phyloP scores from a whole-genome alignment of 2,888 invertebrate genomes.

The Lamproptera curius region DNA sequence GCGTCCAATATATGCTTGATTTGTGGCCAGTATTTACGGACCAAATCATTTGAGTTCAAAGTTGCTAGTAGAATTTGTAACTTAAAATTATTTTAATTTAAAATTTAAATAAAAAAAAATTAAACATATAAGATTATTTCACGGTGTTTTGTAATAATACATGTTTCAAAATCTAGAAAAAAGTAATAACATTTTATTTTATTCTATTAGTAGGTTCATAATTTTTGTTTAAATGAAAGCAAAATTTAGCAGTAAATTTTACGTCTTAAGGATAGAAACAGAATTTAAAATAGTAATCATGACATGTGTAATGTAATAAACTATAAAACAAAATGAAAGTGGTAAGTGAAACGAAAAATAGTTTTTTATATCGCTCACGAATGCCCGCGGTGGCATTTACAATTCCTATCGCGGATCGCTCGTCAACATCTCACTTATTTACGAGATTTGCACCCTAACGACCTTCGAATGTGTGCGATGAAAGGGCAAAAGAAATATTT shows the following conservation, averaged over 20 bases:
- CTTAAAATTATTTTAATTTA: neutral
- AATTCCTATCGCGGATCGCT: conserved; percentile 55
- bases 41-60: neutral
- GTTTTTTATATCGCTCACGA: conserved; percentile 14
- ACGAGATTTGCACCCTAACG: conserved; percentile 57
- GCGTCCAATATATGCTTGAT: conserved; percentile 4
- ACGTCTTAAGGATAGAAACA: too few species aligned
- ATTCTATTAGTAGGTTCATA: conserved; percentile 20
- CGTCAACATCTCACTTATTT: conserved; percentile 73
- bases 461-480: conserved; percentile 40
- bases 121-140: neutral
- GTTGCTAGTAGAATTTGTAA: neutral
- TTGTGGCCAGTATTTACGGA: neutral
- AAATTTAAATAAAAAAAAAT: too few species aligned
- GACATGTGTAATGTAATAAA: too few species aligned
- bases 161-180: too few species aligned
- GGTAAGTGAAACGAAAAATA: too few species aligned
- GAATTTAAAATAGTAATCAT: too few species aligned
- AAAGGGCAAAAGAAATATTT: conserved; percentile 3
- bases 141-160: too few species aligned
- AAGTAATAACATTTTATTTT: neutral
- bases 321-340: too few species aligned
- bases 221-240: too few species aligned
- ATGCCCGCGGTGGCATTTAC: conserved; percentile 39
- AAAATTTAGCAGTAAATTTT: too few species aligned